A percentile compares a stretch with the other conserved stretches of the same genome.
Conservation (phyloP, 2,888 invertebrate species). For the Morpho achilles region DNA sequence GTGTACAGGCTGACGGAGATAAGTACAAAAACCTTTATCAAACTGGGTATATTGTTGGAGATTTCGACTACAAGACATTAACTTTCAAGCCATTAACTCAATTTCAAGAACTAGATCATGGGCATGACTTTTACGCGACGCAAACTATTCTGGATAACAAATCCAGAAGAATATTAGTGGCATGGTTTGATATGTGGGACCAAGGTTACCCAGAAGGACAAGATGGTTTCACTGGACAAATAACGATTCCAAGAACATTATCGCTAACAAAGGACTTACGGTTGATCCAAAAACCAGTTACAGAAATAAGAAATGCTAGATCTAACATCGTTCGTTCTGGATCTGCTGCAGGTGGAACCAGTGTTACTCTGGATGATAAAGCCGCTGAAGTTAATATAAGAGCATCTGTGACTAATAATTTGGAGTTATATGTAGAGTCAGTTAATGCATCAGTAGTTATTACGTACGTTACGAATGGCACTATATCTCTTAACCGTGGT, state of each 20-base stretch:
- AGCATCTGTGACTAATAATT: slow-evolving; percentile 31
- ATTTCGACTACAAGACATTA: slow-evolving; percentile 50
- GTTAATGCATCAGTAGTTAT: slow-evolving; percentile 36
- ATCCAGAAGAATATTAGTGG: slow-evolving; percentile 48
- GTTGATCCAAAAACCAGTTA: slow-evolving; percentile 50
- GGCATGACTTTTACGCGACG: slow-evolving; percentile 70
- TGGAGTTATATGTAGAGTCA: slow-evolving; percentile 45
- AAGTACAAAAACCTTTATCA: slow-evolving; percentile 56
- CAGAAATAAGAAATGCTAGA: slow-evolving; percentile 35
- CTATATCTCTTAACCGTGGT: slow-evolving; percentile 52
- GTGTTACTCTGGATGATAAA: slow-evolving; percentile 38
- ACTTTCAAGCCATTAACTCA: slow-evolving; percentile 42
- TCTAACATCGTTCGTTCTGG: slow-evolving; percentile 35
- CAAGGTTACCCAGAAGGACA: slow-evolving; percentile 50
- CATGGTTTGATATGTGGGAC: slow-evolving; percentile 72
- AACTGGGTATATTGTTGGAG: slow-evolving; percentile 63
- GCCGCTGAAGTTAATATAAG: slow-evolving; percentile 46
- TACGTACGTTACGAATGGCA: slow-evolving; percentile 36
- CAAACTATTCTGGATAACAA: slow-evolving; percentile 48
- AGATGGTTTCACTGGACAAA: slow-evolving; percentile 60
- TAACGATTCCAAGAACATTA: slow-evolving; percentile 58
- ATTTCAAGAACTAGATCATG: slow-evolving; percentile 54
- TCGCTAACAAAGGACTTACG: slow-evolving; percentile 37
- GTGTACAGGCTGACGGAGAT: slow-evolving; percentile 50
- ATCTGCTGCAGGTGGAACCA: slow-evolving; percentile 27